A percentile compares a stretch with the other conserved stretches of the same genome.
These are phyloP conservation scores for Trematocara nigrifrons DNA, from an alignment of 2,113 vertebrate species.

Conservation along the genomic window DNA sequence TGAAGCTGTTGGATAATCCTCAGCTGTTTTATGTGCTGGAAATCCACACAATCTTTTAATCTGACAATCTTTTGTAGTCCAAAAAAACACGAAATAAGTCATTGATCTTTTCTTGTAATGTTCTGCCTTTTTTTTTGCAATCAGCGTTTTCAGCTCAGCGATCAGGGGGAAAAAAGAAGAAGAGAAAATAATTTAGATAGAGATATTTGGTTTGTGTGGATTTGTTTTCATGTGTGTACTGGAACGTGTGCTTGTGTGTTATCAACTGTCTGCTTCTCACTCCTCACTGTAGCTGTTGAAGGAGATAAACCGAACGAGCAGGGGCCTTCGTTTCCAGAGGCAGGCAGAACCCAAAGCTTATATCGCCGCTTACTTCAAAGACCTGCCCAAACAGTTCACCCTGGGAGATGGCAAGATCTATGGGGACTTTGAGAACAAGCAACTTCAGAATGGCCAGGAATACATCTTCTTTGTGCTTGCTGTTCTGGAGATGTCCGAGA, in stretches of 20 bases:
- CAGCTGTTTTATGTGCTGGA: slow-evolving; percentile 18
- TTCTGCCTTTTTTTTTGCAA: slow-evolving; percentile 19
- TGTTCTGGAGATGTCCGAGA: slow-evolving; percentile 92
- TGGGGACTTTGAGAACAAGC: slow-evolving; percentile 94
- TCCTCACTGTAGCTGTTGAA: slow-evolving; percentile 81
- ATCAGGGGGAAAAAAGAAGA: background rate
- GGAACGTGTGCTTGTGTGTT: slow-evolving; percentile 25
- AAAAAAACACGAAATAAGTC: slow-evolving; percentile 42
- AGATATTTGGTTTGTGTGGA: slow-evolving; percentile 21
- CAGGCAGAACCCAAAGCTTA: slow-evolving; percentile 92
- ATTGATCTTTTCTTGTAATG: slow-evolving; percentile 44
- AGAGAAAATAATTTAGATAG: background rate
- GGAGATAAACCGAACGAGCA: slow-evolving; percentile 91
- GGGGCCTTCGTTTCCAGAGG: slow-evolving; percentile 85
- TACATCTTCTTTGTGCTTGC: slow-evolving; percentile 97
- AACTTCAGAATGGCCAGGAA: slow-evolving; percentile 93
- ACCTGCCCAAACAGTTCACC: slow-evolving; percentile 92
- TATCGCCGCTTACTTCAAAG: slow-evolving; percentile 92
- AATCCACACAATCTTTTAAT: slow-evolving; percentile 51
- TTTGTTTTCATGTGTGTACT: slow-evolving; percentile 21
- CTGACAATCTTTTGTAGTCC: slow-evolving; percentile 22
- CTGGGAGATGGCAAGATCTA: slow-evolving; percentile 91
- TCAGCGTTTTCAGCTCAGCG: slow-evolving; percentile 32
- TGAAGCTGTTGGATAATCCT: slow-evolving; percentile 43
- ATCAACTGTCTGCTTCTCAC: slow-evolving; percentile 6